Evolutionary conservation across 2,797 vertebrate species (phyloP), one percentile per base, ranked within the genome.

Genomic region (Parauchenoglanis ngamensis): DNA sequence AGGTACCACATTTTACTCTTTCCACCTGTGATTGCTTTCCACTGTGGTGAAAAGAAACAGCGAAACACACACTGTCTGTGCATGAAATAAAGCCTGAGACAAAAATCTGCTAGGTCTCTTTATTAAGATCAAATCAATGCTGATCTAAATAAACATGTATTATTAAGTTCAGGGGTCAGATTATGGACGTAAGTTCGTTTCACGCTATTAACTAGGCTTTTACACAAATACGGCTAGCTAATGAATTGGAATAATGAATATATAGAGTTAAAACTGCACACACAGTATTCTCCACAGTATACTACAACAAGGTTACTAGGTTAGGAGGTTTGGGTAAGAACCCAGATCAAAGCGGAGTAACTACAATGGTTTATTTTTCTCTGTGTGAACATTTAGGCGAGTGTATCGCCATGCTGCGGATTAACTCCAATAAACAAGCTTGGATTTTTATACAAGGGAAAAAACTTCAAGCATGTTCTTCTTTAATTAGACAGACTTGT

Each of bases 401-500:
- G 85, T 59, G 54, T 94, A 94, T 94, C 95, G 94, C 93, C 92
- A 91, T 93, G 92, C 92, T 90, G 91, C 90, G 94, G 94, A 95
- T 95, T 94, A 95, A 92, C 89, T 93, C 3, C 93, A 59, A 52
- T 15, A 52, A 76, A 76, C 17, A 52, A n/a, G 25, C 13, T 40
- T 28, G 19, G 7, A 2, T 44, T 21, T 44, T 4, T 72, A 40
- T 72, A 25, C 1, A 21, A 8, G 3, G 70, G 44, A 10, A 73
- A 73, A 77, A 56, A 77, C n/a, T 10, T 54, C 2, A 7, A 76
- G 73, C 23, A 72, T 44, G 8, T 8, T 46, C 19, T 8, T 44
- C 21, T 23, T 23, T 73, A 8, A 46, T 73, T 70, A 70, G 40
- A 70, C n/a, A 17, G 12, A 46, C 11, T n/a, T 5, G 0, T 4